Percentiles rank a stretch among this genome's conserved stretches.
These are phyloP conservation scores for Drosophila novamexicana DNA, from an alignment of 1,140 invertebrate genomes.

Conservation along the genomic window DNA sequence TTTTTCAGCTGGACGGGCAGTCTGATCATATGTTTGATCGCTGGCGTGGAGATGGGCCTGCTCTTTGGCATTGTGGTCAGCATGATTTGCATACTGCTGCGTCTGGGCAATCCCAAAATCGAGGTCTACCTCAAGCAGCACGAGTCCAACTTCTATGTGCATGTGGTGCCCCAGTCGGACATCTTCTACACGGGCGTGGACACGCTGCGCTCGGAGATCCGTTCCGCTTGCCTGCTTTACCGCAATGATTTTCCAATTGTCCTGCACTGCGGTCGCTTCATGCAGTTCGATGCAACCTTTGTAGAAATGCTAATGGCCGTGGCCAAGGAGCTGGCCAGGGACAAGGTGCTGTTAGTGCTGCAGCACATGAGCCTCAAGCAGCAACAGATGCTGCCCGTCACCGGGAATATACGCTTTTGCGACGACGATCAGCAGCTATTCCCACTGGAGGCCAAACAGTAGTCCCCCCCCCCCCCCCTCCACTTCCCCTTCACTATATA, in stretches of 20 bases:
- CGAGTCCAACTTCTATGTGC: slow-evolving; percentile 84
- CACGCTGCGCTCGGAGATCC: slow-evolving; percentile 85
- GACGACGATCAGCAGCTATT: slow-evolving; percentile 54
- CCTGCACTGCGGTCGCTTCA: slow-evolving; percentile 87
- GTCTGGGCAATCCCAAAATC: slow-evolving; percentile 91
- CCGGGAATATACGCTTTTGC: slow-evolving; percentile 58
- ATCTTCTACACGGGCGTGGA: slow-evolving; percentile 88
- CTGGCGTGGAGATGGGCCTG: slow-evolving; percentile 95
- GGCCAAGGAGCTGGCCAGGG: slow-evolving; percentile 67
- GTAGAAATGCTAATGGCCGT: slow-evolving; percentile 85
- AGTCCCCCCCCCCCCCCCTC: background rate
- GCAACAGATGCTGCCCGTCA: slow-evolving; percentile 65
- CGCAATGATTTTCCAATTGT: slow-evolving; percentile 85
- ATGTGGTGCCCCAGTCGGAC: slow-evolving; percentile 87
- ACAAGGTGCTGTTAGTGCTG: slow-evolving; percentile 65
- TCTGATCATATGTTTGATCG: slow-evolving; percentile 90
- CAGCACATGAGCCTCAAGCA: slow-evolving; percentile 66
- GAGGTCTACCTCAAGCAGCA: slow-evolving; percentile 86
- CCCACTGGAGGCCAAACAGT: slow-evolving; percentile 47
- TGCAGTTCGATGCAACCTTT: slow-evolving; percentile 88
- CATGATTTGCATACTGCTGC: slow-evolving; percentile 92
- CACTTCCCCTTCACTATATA: background rate
- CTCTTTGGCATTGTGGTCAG: slow-evolving; percentile 93
- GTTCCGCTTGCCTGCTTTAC: slow-evolving; percentile 83
- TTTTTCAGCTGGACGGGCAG: slow-evolving; percentile 90